These are phyloP conservation scores for Terebella lapidaria DNA, from an alignment of 2,888 invertebrate species.

Conservation along the genomic window DNA sequence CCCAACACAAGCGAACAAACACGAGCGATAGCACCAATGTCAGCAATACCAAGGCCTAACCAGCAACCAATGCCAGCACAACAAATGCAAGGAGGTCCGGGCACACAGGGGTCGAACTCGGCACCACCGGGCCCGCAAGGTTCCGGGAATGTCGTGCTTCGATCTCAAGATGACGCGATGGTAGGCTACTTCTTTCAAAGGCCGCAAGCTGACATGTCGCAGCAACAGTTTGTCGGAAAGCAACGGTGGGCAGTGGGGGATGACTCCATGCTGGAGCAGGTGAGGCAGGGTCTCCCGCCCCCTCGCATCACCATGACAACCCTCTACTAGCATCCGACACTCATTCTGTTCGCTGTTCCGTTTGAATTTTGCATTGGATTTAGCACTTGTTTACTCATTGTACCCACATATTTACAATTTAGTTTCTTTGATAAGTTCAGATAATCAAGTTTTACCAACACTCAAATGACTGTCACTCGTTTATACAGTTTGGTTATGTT, in stretches of 20 bases:
- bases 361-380: too few species aligned
- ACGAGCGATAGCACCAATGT: neutral
- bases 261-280: conserved; percentile 72
- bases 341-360: too few species aligned
- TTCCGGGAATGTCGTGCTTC: neutral
- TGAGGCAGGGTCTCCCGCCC: too few species aligned
- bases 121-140: neutral
- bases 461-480: too few species aligned
- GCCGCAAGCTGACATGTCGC: conserved; percentile 75
- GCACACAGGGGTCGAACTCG: neutral
- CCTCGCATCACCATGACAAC: too few species aligned
- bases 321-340: too few species aligned
- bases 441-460: too few species aligned
- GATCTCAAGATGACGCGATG: conserved; percentile 81
- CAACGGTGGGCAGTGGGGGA: conserved; percentile 79
- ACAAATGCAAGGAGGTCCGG: neutral
- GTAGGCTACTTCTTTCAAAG: conserved; percentile 88
- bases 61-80: neutral
- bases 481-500: too few species aligned
- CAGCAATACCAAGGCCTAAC: neutral
- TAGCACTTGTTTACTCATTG: too few species aligned
- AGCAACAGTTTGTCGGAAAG: conserved; percentile 58
- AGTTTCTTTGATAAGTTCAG: too few species aligned
- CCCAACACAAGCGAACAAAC: neutral
- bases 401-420: too few species aligned